A percentile compares a stretch with the other conserved stretches of the same genome.
Conservation (phyloP, 2,797 vertebrate genomes). For the Myotis myotis region DNA sequence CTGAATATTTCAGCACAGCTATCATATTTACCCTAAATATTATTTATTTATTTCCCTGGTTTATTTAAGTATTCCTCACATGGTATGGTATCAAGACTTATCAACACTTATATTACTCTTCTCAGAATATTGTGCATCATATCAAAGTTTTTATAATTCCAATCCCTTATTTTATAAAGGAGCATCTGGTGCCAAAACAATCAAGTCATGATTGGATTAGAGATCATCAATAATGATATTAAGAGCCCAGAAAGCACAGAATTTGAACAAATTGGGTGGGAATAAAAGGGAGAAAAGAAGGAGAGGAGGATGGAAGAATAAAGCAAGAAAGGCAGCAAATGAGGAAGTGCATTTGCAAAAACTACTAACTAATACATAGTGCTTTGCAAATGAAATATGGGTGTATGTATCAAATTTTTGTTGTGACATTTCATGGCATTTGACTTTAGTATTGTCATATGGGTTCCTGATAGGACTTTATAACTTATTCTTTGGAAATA, state of each 20-base stretch:
- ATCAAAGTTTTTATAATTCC: slow-evolving; percentile 4
- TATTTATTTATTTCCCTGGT: not conserved
- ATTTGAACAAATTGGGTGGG: not conserved
- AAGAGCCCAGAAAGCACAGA: not conserved
- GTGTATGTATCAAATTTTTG: not conserved
- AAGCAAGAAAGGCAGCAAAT: not conserved
- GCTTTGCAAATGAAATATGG: slow-evolving; percentile 52
- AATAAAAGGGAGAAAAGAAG: not conserved
- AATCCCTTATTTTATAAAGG: not conserved
- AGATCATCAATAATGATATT: not conserved
- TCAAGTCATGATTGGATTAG: not conserved
- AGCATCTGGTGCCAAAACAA: not conserved
- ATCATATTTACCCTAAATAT: not conserved
- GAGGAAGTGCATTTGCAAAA: slow-evolving; percentile 22
- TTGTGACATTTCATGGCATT: not conserved
- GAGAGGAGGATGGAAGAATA: not conserved
- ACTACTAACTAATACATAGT: not conserved
- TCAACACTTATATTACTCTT: not conserved
- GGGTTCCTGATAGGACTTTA: not conserved
- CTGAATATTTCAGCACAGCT: not conserved
- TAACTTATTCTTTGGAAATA: slow-evolving; percentile 9
- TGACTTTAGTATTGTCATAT: not conserved
- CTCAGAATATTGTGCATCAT: not conserved
- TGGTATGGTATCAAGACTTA: not conserved
- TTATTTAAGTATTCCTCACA: not conserved